phyloP scores from a whole-genome alignment of 2,888 invertebrate species.

The Coecobrya sp. region DNA sequence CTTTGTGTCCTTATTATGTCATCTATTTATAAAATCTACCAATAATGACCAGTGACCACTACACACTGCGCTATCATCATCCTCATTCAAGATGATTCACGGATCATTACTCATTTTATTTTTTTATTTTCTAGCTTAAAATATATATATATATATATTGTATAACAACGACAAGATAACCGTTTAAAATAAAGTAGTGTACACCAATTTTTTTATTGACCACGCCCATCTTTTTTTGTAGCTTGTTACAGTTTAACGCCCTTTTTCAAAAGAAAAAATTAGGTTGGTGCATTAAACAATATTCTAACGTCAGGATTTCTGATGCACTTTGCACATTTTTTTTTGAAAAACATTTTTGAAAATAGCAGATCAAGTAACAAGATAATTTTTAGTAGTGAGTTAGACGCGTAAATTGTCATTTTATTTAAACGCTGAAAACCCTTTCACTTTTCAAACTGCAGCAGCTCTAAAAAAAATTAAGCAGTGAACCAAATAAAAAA shows the following conservation, averaged over 20 bases:
- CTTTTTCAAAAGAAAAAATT: not conserved
- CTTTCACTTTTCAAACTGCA: slow-evolving; percentile 40
- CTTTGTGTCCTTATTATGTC: no score
- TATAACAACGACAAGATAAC: not conserved
- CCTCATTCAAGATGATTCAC: slow-evolving; percentile 22
- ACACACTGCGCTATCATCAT: no score
- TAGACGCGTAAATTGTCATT: not conserved
- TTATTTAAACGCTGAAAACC: not conserved
- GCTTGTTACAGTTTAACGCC: not conserved
- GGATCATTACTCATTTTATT: slow-evolving; percentile 45
- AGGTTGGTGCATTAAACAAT: not conserved
- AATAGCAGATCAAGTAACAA: not conserved
- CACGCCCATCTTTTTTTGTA: not conserved
- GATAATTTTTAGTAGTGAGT: not conserved
- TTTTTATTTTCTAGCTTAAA: not conserved
- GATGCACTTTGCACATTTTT: slow-evolving; percentile 24
- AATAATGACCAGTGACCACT: not conserved
- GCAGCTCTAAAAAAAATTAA: slow-evolving; percentile 33
- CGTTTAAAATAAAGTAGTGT: not conserved
- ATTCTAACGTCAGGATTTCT: not conserved
- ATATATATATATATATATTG: not conserved
- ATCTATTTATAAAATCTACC: not conserved
- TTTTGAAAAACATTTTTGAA: not conserved
- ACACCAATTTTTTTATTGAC: not conserved
- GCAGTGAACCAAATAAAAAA: not conserved